Evolutionary conservation across 2,113 vertebrate species (phyloP).

Genomic region (Bettongia penicillata): DNA sequence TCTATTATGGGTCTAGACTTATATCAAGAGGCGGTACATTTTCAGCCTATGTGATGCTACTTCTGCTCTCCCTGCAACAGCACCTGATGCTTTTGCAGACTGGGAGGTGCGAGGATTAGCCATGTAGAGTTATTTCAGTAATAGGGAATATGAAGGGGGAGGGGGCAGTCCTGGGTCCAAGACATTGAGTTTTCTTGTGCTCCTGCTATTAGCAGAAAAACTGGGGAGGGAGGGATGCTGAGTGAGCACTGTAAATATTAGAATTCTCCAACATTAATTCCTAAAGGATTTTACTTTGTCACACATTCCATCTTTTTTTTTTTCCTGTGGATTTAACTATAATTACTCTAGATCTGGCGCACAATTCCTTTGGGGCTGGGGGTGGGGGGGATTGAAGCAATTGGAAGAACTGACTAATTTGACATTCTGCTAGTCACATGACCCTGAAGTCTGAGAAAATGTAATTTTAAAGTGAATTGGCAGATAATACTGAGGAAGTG

Average conservation of each 20-base stretch:
- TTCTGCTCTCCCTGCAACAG: not conserved
- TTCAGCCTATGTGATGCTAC: not conserved
- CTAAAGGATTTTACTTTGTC: not conserved
- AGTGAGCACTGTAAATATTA: not conserved
- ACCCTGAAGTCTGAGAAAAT: not conserved
- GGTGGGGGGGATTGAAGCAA: not conserved
- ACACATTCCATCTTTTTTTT: not conserved
- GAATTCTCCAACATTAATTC: not conserved
- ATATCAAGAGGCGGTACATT: not conserved
- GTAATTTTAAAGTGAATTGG: not conserved
- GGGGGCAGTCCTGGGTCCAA: not conserved
- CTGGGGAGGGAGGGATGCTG: not conserved
- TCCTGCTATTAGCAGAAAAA: not conserved
- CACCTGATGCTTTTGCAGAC: not conserved
- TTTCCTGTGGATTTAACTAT: not conserved
- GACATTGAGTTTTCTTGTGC: not conserved
- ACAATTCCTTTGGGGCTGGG: not conserved
- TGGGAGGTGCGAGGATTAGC: not conserved
- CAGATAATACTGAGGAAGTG: not conserved
- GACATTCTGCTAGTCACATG: not conserved
- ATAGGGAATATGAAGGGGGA: not conserved
- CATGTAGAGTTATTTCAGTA: not conserved
- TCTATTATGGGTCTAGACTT: not conserved
- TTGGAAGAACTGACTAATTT: not conserved
- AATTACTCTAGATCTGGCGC: not conserved